phyloP scores from a whole-genome alignment of 2,113 vertebrate genomes.

The Lophotis ruficrista region DNA sequence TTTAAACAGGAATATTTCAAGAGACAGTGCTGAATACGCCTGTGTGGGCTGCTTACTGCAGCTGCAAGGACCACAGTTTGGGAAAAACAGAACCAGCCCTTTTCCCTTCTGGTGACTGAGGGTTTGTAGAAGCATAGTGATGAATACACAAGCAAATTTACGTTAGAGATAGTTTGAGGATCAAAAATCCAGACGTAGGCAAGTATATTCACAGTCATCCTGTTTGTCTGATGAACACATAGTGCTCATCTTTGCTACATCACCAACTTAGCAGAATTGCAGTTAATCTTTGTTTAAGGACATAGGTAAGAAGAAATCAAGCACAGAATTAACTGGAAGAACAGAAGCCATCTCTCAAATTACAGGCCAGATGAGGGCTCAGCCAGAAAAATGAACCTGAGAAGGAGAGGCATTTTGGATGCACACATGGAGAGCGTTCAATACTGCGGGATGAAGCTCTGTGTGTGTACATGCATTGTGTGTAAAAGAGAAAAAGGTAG shows the following conservation, averaged over 20 bases:
- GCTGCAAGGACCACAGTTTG: neutral
- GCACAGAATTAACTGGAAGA: neutral
- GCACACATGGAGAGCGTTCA: neutral
- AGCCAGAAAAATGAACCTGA: neutral
- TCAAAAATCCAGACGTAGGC: neutral
- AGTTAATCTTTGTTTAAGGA: neutral
- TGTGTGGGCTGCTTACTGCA: neutral
- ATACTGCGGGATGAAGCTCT: neutral
- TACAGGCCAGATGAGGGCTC: neutral
- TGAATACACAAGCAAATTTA: neutral
- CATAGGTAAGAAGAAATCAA: neutral
- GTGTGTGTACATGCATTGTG: neutral
- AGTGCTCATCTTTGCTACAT: neutral
- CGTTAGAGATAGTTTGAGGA: neutral
- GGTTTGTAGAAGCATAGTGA: neutral
- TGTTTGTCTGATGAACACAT: neutral
- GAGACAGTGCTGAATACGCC: rapidly evolving
- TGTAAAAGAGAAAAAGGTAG: neutral
- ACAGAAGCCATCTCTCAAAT: neutral
- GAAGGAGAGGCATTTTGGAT: neutral
- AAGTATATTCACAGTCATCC: neutral
- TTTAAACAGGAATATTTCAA: neutral
- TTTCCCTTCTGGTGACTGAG: neutral
- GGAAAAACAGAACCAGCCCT: neutral
- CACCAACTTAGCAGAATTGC: neutral